Base-by-base conservation (phyloP, 2,888 invertebrate species). In the Pristionchus maxplancki region DNA sequence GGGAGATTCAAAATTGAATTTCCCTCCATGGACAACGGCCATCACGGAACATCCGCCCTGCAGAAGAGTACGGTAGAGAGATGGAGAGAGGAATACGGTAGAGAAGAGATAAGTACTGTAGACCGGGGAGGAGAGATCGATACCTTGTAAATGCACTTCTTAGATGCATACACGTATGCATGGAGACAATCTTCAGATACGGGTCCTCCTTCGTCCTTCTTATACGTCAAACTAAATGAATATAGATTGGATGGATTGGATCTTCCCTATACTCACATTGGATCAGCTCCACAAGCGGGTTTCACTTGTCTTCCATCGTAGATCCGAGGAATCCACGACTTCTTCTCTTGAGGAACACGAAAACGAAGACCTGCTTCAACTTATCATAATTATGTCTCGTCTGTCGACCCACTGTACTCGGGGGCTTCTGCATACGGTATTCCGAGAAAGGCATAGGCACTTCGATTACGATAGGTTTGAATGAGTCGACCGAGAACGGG, bases 1-100 rank as follows among this genome's bases (percentile, higher is more conserved):
- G 62, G 84, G 84, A 34, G 84, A 53, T 62, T 84, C 84, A n/a
- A 84, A 84, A 34, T 84, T 84, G 58, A 84, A 84, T 44, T 84
- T 84, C 3, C 84, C 84, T 50, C 84, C 84, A 20, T 84, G 84
- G 4, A 84, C 84, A 1, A 84, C 84, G 1, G 84, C 84, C 62
- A 84, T 62, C 17, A 84, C 62, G 8, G 84, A 37, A 24, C 84
- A 84, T n/a, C 84, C 84, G 24, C 58, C 84, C 84, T 84, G 84
- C 13, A n/a, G n/a, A 67, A 34, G 34, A 34, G 67, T 34, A 67
- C 67, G 67, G 37, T 40, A 74, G 13, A 40, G 1, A 24, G 64
- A 64, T n/a, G 31, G 20, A 28, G 37, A 31, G 31, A 64, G 11
- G 64, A 17, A 13, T 20, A 67, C 17, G 67, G 64, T 64, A 64